These are phyloP conservation scores for Vombatus ursinus DNA, from an alignment of 2,113 vertebrate species.

Conservation along the genomic window DNA sequence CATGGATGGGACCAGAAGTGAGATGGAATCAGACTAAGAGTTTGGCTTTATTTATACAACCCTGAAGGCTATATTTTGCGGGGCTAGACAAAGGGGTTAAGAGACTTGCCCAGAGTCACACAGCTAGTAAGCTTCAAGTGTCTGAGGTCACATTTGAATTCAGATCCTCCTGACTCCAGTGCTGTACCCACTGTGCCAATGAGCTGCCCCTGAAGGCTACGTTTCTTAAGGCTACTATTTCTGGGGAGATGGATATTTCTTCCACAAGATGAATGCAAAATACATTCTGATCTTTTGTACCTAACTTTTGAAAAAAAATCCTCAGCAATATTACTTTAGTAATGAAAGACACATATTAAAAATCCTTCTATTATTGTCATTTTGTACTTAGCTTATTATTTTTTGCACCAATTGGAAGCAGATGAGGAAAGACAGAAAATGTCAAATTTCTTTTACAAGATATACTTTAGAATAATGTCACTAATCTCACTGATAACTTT, in stretches of 20 bases:
- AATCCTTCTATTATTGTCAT: conserved; percentile 53
- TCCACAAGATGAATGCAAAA: neutral
- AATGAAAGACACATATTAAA: conserved; percentile 60
- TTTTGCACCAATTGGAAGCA: conserved; percentile 36
- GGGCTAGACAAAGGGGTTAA: no score
- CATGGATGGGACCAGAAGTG: neutral
- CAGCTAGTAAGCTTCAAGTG: no score
- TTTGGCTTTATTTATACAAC: neutral
- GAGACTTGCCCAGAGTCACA: no score
- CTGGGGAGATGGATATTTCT: neutral
- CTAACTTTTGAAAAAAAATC: neutral
- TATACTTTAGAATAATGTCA: conserved; percentile 20
- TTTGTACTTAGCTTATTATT: conserved; percentile 48
- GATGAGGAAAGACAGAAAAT: conserved; percentile 31
- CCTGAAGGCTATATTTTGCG: neutral
- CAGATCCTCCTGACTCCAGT: no score
- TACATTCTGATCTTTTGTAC: neutral
- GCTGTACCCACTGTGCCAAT: no score
- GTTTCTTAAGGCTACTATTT: neutral
- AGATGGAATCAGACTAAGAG: neutral
- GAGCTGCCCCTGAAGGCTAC: neutral
- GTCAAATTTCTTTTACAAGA: conserved; percentile 6
- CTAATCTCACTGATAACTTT: neutral
- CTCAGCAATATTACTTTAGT: conserved; percentile 35
- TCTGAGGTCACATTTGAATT: no score